Evolutionary conservation across 2,888 invertebrate genomes (phyloP).

Genomic region (Ornithoptera alexandrae): DNA sequence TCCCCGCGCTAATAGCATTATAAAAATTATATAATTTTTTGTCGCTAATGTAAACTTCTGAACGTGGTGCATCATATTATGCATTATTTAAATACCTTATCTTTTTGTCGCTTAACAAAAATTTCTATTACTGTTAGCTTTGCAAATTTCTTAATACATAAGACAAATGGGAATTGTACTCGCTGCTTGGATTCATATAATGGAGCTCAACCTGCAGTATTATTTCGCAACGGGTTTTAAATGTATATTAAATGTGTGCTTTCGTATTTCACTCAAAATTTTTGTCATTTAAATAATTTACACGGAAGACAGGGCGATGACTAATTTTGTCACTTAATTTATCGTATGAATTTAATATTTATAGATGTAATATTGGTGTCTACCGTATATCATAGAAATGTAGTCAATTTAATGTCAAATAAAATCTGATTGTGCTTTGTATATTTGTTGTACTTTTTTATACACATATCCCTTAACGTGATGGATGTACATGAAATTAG

Average conservation of each 20-base stretch:
- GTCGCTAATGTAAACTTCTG: not conserved
- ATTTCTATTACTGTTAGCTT: not conserved
- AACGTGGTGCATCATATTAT: constrained; percentile 6
- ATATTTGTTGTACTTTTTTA: constrained; percentile 11
- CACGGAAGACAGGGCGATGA: constrained; percentile 19
- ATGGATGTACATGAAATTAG: not conserved
- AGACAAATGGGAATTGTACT: not conserved
- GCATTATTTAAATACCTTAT: not conserved
- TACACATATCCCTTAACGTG: not conserved
- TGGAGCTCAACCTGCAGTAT: constrained; percentile 10
- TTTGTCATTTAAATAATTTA: constrained; percentile 6
- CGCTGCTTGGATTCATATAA: not conserved
- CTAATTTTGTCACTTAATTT: constrained; percentile 21
- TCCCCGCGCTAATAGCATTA: too few relatives aligned
- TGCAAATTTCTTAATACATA: not conserved
- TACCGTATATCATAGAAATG: constrained; percentile 33
- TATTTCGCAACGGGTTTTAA: constrained; percentile 12
- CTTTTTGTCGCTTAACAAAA: not conserved
- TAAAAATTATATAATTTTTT: not conserved
- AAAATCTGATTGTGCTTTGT: constrained; percentile 25
- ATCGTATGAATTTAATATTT: constrained; percentile 9
- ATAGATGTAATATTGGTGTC: constrained; percentile 26
- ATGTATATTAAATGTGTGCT: not conserved
- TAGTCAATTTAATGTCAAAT: constrained; percentile 50
- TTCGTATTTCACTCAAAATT: not conserved